Conservation (phyloP, 2,797 vertebrate species). For the Neosalanx taihuensis region DNA sequence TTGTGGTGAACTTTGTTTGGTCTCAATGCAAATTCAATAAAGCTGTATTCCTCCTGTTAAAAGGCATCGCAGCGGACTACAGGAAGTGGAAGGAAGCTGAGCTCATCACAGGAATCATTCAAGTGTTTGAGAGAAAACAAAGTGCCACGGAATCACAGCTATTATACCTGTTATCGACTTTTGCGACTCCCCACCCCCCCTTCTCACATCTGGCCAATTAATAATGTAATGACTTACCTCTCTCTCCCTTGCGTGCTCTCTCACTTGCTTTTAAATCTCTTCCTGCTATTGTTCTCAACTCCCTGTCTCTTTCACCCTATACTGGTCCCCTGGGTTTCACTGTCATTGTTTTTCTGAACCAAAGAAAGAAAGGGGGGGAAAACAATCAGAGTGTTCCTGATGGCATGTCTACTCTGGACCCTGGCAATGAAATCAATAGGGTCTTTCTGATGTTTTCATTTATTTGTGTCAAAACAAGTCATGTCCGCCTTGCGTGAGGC, state of each 20-base stretch:
- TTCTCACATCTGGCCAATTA: slow-evolving; percentile 49
- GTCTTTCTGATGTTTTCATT: slow-evolving; percentile 69
- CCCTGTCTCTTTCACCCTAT: background rate
- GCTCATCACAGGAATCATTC: background rate
- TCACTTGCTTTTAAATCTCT: slow-evolving; percentile 2
- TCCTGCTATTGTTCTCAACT: background rate
- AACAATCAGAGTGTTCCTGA: slow-evolving; percentile 58
- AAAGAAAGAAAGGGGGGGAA: slow-evolving; percentile 44
- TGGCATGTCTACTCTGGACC: slow-evolving; percentile 37
- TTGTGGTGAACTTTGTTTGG: background rate
- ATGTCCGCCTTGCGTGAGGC: slow-evolving; percentile 47
- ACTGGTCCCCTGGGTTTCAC: background rate
- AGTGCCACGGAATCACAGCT: slow-evolving; percentile 41
- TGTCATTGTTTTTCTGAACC: slow-evolving; percentile 17
- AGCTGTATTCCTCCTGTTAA: background rate
- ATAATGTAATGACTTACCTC: slow-evolving; percentile 51
- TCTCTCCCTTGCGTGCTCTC: slow-evolving; percentile 16
- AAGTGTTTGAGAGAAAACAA: slow-evolving; percentile 38
- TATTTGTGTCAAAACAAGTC: slow-evolving; percentile 51
- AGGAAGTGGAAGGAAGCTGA: background rate
- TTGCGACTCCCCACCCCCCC: slow-evolving; percentile 46
- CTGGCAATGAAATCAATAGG: slow-evolving; percentile 46
- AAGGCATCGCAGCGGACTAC: background rate
- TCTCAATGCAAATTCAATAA: background rate
- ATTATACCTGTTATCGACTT: slow-evolving; percentile 41